Evolutionary conservation across 2,888 invertebrate species (phyloP).

Genomic region (Drosophila setosimentum): DNA sequence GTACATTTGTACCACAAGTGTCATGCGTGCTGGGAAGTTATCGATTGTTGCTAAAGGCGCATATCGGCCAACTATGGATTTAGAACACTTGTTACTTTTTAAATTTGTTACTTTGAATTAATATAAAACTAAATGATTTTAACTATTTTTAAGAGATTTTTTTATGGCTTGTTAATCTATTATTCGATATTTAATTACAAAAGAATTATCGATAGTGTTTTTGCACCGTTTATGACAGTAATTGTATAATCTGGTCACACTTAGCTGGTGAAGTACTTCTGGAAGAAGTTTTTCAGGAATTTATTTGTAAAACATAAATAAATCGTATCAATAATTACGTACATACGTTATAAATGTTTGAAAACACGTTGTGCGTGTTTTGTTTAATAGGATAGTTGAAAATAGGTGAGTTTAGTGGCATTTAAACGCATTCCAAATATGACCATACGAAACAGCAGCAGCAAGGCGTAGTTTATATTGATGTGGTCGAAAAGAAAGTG

Average conservation of each 20-base stretch:
- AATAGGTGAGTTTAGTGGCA: slow-evolving; percentile 81
- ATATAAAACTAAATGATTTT: background rate
- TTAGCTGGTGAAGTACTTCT: slow-evolving; percentile 60
- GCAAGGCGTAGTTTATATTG: slow-evolving; percentile 74
- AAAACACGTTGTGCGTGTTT: slow-evolving; percentile 76
- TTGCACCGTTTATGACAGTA: slow-evolving; percentile 14
- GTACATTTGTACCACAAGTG: slow-evolving; percentile 7
- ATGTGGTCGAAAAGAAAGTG: slow-evolving; percentile 83
- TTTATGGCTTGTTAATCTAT: background rate
- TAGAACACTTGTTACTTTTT: background rate
- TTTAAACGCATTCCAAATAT: slow-evolving; percentile 58
- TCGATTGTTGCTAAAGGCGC: slow-evolving; percentile 8
- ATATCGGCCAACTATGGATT: background rate
- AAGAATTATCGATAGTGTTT: slow-evolving; percentile 2
- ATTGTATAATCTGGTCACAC: slow-evolving; percentile 43
- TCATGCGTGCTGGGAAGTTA: background rate
- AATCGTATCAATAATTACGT: slow-evolving; percentile 67
- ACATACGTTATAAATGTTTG: slow-evolving; percentile 75
- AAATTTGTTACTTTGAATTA: background rate
- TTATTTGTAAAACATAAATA: slow-evolving; percentile 63
- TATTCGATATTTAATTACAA: slow-evolving; percentile 5
- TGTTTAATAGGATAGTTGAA: slow-evolving; percentile 73
- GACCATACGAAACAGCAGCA: slow-evolving; percentile 61
- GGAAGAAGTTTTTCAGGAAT: slow-evolving; percentile 74
- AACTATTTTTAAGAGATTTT: background rate